Conservation (phyloP, 2,113 vertebrate species). For the Strigops habroptila region DNA sequence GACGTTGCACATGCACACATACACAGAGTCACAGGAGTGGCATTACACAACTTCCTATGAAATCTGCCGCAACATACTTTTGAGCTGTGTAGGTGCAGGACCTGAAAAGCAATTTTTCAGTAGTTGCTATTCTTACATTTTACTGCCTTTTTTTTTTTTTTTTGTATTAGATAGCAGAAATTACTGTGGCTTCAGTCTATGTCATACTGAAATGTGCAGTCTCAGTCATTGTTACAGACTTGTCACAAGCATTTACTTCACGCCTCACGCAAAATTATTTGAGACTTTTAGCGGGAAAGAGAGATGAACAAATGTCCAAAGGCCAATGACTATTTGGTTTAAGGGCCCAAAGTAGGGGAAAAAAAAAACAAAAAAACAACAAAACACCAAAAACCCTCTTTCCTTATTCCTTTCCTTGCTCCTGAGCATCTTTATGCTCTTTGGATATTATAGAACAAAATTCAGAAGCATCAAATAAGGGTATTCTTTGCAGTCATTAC, state of each 20-base stretch:
- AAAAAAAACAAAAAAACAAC: not conserved
- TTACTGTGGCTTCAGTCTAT: not conserved
- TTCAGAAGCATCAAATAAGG: not conserved
- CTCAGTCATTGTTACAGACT: not conserved
- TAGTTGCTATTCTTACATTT: not conserved
- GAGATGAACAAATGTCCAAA: not conserved
- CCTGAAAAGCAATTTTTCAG: not conserved
- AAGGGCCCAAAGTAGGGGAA: not conserved
- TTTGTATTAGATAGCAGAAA: not conserved
- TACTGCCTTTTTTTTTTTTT: not conserved
- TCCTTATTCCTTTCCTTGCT: not conserved
- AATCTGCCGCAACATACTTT: not conserved
- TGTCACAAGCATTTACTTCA: not conserved
- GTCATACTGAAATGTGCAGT: not conserved
- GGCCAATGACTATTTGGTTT: not conserved
- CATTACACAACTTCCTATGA: too few relatives aligned
- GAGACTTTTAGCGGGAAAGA: not conserved
- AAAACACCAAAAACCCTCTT: not conserved
- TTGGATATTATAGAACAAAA: not conserved
- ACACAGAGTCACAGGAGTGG: rapidly evolving
- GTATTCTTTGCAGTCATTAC: not conserved
- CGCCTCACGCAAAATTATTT: not conserved
- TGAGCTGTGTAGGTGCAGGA: not conserved
- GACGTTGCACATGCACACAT: rapidly evolving
- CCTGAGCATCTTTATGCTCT: not conserved